Base-by-base conservation (phyloP, 2,797 vertebrate genomes). In the Takifugu ocellatus region DNA sequence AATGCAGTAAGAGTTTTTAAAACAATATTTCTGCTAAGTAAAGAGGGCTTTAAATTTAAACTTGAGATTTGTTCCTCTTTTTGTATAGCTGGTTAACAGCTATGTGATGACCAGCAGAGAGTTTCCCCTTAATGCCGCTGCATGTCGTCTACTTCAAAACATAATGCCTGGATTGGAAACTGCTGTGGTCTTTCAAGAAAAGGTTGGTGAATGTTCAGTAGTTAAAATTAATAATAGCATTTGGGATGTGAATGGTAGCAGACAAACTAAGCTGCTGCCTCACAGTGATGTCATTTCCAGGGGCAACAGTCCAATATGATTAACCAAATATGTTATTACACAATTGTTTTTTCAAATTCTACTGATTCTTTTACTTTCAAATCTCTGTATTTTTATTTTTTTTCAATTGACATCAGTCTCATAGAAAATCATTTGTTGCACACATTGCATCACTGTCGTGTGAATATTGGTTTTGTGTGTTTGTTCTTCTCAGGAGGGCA, bases 121-220 rank as follows among this genome's bases (percentile, higher is more conserved):
- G 62, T 92, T 94, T 48, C 85, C 92, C 8, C 87, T 99, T 39
- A 99, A 99, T 80, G 95, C 95, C 0, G 94, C 95, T 44, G 96
- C 97, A 33, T 99, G 97, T 77, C 91, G 97, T 49, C 92, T 99
- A 58, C 93, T 99, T 47, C 88, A 98, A 77, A 97, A 99, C 86
- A 99, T 99, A 83, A 98, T 99, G 96, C 97, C 97, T 0, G 97
- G 97, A 3, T 84, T 99, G 76, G 97, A 99, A 88, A 99, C 97
- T 1, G 95, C 97, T 25, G 97, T 98, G 55, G 97, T 99, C 59
- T 99, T 99, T 89, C 97, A 99, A 79, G 97, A 99, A 81, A 99
- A 99, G 92, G 97, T 99, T 59, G 31, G 8, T 31, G 29, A 31
- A 31, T 1, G 45, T 16, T 51, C 31, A 33, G 2, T 33, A 2